phyloP scores from a whole-genome alignment of 2,888 invertebrate species.

The Syrista parreyssii region DNA sequence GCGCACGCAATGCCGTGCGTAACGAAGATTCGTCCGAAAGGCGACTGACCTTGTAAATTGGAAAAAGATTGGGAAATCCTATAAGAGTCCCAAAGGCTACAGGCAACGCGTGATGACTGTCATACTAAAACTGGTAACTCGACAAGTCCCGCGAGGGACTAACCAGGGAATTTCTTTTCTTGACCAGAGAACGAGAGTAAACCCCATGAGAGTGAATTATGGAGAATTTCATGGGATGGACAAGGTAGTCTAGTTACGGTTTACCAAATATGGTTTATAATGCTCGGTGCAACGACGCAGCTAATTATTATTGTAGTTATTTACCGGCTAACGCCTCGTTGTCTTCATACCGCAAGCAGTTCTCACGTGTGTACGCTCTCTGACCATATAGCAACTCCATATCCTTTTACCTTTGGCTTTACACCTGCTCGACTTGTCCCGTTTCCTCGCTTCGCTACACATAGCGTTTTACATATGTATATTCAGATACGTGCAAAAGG shows the following conservation, averaged over 20 bases:
- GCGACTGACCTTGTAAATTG: neutral
- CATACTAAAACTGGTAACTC: neutral
- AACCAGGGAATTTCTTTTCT: neutral
- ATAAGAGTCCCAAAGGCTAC: neutral
- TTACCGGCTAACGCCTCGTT: slow-evolving; percentile 5
- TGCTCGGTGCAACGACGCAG: neutral
- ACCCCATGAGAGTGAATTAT: neutral
- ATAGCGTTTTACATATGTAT: neutral
- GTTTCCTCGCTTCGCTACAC: neutral
- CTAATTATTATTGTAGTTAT: slow-evolving; percentile 8
- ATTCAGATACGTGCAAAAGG: neutral
- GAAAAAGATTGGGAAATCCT: neutral
- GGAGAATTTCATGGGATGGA: neutral
- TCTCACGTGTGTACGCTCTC: neutral
- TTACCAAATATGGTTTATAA: slow-evolving; percentile 11
- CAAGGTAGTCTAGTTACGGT: slow-evolving; percentile 1
- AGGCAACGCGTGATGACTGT: neutral
- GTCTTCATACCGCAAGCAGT: neutral
- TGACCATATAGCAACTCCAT: neutral
- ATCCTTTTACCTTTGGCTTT: neutral
- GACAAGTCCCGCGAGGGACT: neutral
- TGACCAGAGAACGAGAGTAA: neutral
- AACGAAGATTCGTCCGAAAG: neutral
- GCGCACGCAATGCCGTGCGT: neutral
- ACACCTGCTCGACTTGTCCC: neutral